Percentiles rank a stretch among this genome's conserved stretches.
Conservation (phyloP, 2,888 invertebrate species). For the Ptychoptera contaminata region DNA sequence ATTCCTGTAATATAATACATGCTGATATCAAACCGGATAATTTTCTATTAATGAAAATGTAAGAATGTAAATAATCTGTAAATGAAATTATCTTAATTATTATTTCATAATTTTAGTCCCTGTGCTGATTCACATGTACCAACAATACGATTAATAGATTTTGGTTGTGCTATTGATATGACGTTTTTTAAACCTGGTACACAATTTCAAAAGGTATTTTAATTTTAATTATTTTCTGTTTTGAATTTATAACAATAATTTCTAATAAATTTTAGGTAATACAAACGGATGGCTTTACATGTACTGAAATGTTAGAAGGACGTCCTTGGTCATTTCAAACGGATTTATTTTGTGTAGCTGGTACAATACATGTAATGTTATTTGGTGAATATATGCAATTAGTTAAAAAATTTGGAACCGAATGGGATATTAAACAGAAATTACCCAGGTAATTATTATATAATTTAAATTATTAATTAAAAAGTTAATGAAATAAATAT, state of each 20-base stretch:
- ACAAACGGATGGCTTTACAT: conserved; percentile 68
- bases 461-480: not conserved
- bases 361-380: conserved; percentile 73
- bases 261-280: conserved; percentile 36
- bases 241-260: not conserved
- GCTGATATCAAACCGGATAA: conserved; percentile 96
- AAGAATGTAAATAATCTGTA: conserved; percentile 23
- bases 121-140: conserved; percentile 47
- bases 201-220: conserved; percentile 47
- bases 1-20: conserved; percentile 79
- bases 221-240: not conserved
- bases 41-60: conserved; percentile 66
- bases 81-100: not conserved
- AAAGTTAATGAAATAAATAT: too few relatives aligned
- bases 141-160: conserved; percentile 78
- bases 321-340: conserved; percentile 92
- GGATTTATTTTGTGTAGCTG: conserved; percentile 81
- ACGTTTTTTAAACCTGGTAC: conserved; percentile 63
- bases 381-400: conserved; percentile 85
- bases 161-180: conserved; percentile 93
- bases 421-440: conserved; percentile 55
- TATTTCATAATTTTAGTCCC: conserved; percentile 35
- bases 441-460: conserved; percentile 40
- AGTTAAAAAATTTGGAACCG: conserved; percentile 42
- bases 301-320: conserved; percentile 84